phyloP scores from a whole-genome alignment of 2,113 vertebrate species.

The Cichladusa arquata region DNA sequence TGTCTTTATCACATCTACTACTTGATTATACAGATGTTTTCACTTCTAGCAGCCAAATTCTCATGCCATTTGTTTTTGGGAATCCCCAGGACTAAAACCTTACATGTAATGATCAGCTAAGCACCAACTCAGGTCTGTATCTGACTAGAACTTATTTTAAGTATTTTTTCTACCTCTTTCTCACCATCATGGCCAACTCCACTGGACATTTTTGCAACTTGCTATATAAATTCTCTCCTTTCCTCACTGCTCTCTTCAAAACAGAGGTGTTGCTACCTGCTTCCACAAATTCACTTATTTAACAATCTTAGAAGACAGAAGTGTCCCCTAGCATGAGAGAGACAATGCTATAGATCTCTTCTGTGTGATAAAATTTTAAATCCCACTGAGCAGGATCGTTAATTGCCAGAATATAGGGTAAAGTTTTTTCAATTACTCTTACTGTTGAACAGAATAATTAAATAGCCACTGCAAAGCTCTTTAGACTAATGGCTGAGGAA shows the following conservation, averaged over 20 bases:
- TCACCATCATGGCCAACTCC: not conserved
- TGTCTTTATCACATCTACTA: not conserved
- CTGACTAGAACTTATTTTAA: not conserved
- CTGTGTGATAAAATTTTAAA: not conserved
- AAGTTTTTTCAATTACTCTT: conserved; percentile 6
- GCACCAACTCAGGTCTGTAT: not conserved
- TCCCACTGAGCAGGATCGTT: not conserved
- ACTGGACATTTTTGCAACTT: not conserved
- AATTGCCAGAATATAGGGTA: not conserved
- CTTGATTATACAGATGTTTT: not conserved
- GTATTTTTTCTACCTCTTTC: not conserved
- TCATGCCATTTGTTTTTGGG: not conserved
- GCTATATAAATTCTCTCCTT: not conserved
- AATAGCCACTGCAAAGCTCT: not conserved
- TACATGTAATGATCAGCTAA: not conserved
- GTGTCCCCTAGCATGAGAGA: not conserved
- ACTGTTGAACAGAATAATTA: conserved; percentile 15
- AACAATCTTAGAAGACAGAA: not conserved
- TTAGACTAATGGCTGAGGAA: not conserved
- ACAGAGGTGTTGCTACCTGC: not conserved
- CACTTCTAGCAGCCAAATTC: not conserved
- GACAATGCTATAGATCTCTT: not conserved
- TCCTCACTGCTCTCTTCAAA: not conserved
- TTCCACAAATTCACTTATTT: not conserved
- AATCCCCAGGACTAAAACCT: not conserved